A percentile compares a stretch with the other conserved stretches of the same genome.
These are phyloP conservation scores for Stomatorhinus walkeri DNA, from an alignment of 2,797 vertebrate genomes.

Conservation along the genomic window DNA sequence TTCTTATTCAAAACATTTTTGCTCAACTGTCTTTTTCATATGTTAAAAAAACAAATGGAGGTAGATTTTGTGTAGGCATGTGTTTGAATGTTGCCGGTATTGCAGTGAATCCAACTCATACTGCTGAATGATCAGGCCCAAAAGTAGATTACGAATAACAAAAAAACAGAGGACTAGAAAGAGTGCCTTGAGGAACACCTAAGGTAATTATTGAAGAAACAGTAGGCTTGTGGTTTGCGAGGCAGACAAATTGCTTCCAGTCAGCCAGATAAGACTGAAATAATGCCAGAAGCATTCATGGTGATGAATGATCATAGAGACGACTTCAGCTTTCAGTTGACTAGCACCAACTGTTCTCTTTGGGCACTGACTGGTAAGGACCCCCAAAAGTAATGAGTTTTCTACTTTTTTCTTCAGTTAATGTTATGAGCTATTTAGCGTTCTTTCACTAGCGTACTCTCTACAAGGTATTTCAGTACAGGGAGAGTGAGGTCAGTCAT, in stretches of 20 bases:
- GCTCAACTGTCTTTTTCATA: not conserved
- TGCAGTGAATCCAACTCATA: not conserved
- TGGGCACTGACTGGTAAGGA: not conserved
- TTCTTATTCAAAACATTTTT: not conserved
- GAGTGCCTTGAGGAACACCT: slow-evolving; percentile 1
- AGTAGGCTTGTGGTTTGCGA: not conserved
- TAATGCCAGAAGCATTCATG: not conserved
- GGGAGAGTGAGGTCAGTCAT: not conserved
- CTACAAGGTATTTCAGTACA: not conserved
- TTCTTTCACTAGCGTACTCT: not conserved
- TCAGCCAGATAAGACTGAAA: not conserved
- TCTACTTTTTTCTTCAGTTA: not conserved
- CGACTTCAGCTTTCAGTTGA: not conserved
- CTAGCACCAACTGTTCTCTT: not conserved
- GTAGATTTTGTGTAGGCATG: not conserved
- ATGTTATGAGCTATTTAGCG: not conserved
- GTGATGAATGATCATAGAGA: not conserved
- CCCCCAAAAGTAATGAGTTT: not conserved
- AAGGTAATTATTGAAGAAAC: not conserved
- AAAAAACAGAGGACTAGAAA: not conserved
- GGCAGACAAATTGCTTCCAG: not conserved
- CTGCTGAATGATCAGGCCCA: not conserved
- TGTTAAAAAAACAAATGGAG: not conserved
- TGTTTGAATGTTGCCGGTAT: not conserved
- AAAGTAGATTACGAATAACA: not conserved